These are phyloP conservation scores for Spinus olivaceus DNA, from an alignment of 2,797 vertebrate genomes.

Conservation along the genomic window DNA sequence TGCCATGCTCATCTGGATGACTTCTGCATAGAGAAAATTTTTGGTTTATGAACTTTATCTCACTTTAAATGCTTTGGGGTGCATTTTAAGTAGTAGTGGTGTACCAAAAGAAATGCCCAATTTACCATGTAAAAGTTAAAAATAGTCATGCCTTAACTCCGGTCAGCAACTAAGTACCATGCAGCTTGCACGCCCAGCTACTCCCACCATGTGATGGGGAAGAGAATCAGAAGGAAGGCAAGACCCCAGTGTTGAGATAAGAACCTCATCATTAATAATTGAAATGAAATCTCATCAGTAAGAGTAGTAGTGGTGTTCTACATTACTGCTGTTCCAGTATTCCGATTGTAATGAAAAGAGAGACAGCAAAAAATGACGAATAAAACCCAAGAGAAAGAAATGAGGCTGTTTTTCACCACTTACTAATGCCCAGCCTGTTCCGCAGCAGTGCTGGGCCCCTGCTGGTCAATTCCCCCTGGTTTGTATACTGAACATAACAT, in stretches of 20 bases:
- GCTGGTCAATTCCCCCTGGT: background rate
- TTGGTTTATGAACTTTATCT: background rate
- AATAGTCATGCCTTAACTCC: background rate
- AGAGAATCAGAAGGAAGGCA: background rate
- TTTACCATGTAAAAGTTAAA: background rate
- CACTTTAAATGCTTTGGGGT: background rate
- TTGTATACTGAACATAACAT: background rate
- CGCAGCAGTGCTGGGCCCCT: background rate
- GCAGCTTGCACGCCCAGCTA: background rate
- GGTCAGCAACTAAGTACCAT: background rate
- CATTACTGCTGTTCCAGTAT: background rate
- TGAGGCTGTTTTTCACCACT: background rate
- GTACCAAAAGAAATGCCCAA: background rate
- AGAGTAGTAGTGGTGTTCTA: background rate
- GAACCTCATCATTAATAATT: background rate
- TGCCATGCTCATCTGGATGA: background rate
- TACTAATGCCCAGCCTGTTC: background rate
- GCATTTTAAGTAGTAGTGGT: background rate
- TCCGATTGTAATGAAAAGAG: background rate
- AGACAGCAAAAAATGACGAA: background rate
- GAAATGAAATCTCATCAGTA: background rate
- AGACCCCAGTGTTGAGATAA: background rate
- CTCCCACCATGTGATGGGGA: accelerated
- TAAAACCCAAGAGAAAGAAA: background rate
- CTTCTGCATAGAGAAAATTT: background rate